Evolutionary conservation across 2,888 invertebrate species (phyloP), one percentile per base, ranked within the genome.

Genomic region (Acrobasis repandana): DNA sequence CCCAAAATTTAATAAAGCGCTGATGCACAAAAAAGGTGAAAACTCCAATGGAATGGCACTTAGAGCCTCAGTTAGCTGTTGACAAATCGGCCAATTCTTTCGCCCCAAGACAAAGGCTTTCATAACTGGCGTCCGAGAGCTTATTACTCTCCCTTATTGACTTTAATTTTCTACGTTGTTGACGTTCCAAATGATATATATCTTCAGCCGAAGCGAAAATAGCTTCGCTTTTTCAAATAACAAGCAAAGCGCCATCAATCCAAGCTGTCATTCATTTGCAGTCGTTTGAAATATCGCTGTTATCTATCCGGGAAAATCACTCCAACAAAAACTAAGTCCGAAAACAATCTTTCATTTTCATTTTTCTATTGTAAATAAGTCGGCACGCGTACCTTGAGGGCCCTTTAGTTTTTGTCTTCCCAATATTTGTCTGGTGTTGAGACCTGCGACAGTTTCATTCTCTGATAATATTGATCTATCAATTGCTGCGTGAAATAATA

Each of bases 161-260:
- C 88, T 90, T 90, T 90, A 90, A 91, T 90, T 90, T 91, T 90
- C 88, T 89, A 82, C 86, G 79, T 81, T 90, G 86, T 90, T 90
- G 89, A 90, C 91, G 86, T 87, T 85, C 79, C 83, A 84, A 84
- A 84, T 90, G 89, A 92, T 90, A 87, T 88, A 90, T 90, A 86
- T 80, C 85, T 86, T 72, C 73, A 70, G 76, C 71, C 74, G 82
- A 85, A 85, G 86, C 77, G 82, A 76, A 83, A 91, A 90, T 89
- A 86, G 86, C 82, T 85, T 77, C 83, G 88, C 90, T 90, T 91
- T 90, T 91, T 90, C 90, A 92, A 90, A 92, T 90, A 90, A 90
- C 91, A 89, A 88, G 81, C 80, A 80, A 76, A 73, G 69, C 72
- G 74, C 84, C 87, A 92, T 92, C 91, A 88, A 92, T 92, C 89